Evolutionary conservation across 2,113 vertebrate genomes (phyloP).

Genomic region (Pantherophis guttatus): DNA sequence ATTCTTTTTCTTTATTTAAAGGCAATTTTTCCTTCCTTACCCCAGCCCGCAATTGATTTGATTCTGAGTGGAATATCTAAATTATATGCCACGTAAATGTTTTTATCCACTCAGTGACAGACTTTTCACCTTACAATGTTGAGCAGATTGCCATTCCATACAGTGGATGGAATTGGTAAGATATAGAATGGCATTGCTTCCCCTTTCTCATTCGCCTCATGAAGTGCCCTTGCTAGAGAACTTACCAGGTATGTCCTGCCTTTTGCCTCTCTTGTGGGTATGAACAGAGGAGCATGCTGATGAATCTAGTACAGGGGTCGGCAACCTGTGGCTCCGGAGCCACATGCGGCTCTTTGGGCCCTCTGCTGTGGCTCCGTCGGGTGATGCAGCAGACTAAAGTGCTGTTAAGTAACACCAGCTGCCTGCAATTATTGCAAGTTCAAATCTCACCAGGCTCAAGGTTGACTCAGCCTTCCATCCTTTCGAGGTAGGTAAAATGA

Average conservation of each 20-base stretch:
- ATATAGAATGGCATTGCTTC: neutral
- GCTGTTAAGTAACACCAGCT: too few relatives aligned
- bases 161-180: neutral
- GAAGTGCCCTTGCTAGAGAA: neutral
- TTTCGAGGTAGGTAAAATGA: too few relatives aligned
- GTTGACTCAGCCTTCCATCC: too few relatives aligned
- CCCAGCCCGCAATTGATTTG: neutral
- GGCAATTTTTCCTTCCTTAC: neutral
- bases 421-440: too few relatives aligned
- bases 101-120: neutral
- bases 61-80: neutral
- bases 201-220: neutral
- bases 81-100: neutral
- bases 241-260: neutral
- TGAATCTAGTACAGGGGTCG: neutral
- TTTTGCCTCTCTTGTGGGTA: neutral
- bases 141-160: neutral
- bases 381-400: too few relatives aligned
- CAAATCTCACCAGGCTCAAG: too few relatives aligned
- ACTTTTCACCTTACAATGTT: neutral
- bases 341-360: too few relatives aligned
- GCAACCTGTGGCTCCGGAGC: too few relatives aligned
- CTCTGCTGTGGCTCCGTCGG: too few relatives aligned
- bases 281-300: neutral
- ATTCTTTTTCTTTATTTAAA: neutral